Conservation (phyloP, 2,888 invertebrate species). For the Clusia tigrina region DNA sequence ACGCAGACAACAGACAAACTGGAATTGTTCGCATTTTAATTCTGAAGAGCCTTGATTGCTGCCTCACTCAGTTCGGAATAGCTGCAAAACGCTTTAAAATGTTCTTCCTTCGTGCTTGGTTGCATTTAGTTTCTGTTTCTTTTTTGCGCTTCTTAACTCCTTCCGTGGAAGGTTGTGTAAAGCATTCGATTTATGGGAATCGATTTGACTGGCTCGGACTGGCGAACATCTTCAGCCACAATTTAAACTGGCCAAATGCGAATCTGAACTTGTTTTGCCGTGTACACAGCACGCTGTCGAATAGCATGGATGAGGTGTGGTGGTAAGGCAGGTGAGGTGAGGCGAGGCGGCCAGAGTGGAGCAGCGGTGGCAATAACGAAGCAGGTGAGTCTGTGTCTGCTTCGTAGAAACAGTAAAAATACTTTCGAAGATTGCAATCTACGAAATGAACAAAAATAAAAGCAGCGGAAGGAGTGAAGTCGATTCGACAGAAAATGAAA, state of each 20-base stretch:
- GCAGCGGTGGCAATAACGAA: neutral
- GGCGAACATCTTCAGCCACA: neutral
- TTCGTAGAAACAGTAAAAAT: neutral
- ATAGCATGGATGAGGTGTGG: too few species aligned
- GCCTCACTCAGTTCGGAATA: too few species aligned
- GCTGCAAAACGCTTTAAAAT: too few species aligned
- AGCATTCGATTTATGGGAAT: slow-evolving; percentile 16
- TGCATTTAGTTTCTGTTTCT: too few species aligned
- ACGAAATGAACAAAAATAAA: neutral
- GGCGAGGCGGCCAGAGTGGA: neutral
- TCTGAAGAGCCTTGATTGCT: too few species aligned
- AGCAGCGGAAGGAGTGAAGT: neutral
- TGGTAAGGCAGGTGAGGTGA: neutral
- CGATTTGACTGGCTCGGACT: neutral
- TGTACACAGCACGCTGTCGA: neutral
- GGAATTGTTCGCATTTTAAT: too few species aligned
- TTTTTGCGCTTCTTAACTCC: too few species aligned
- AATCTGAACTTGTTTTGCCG: slow-evolving; percentile 1
- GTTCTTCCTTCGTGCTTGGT: too few species aligned
- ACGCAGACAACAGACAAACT: too few species aligned
- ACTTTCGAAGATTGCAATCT: neutral
- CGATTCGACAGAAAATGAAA: neutral
- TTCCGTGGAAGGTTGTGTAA: neutral
- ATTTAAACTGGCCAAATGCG: slow-evolving; percentile 1
- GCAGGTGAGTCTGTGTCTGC: neutral